Conservation (phyloP, 2,888 invertebrate species). For the Noctua janthina region DNA sequence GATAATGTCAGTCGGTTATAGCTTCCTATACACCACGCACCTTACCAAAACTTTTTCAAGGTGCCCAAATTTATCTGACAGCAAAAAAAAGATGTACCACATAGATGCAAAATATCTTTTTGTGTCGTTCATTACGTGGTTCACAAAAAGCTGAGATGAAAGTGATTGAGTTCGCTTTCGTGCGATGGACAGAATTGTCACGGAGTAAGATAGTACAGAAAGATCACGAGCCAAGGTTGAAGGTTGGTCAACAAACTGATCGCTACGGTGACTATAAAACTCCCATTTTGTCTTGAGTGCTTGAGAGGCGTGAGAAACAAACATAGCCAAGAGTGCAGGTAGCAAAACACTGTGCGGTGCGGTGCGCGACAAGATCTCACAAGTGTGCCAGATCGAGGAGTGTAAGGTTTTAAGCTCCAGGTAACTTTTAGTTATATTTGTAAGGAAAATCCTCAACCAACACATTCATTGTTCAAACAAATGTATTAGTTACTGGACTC, state of each 20-base stretch:
- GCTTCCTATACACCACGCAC: slow-evolving; percentile 68
- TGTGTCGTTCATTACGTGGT: slow-evolving; percentile 83
- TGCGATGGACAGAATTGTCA: slow-evolving; percentile 64
- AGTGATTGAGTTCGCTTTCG: slow-evolving; percentile 87
- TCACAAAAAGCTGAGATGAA: slow-evolving; percentile 84
- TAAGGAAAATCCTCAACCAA: not conserved
- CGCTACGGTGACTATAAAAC: not conserved
- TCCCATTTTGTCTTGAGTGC: not conserved
- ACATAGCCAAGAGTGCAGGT: not conserved
- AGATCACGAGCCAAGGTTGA: not conserved
- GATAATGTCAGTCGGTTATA: slow-evolving; percentile 18
- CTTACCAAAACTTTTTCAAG: slow-evolving; percentile 71
- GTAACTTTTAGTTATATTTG: not conserved
- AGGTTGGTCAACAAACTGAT: not conserved
- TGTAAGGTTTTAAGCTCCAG: not conserved
- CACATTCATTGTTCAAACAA: not conserved
- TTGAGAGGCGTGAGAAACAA: not conserved
- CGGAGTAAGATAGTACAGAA: slow-evolving; percentile 43
- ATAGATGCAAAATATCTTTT: slow-evolving; percentile 87
- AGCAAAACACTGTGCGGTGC: not conserved
- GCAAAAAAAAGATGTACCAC: slow-evolving; percentile 86
- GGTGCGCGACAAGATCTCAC: no score
- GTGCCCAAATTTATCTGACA: slow-evolving; percentile 78
- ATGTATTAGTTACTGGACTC: not conserved
- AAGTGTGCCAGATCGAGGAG: not conserved